Conservation (phyloP, 2,888 invertebrate genomes). For the Drosophila histrio region DNA sequence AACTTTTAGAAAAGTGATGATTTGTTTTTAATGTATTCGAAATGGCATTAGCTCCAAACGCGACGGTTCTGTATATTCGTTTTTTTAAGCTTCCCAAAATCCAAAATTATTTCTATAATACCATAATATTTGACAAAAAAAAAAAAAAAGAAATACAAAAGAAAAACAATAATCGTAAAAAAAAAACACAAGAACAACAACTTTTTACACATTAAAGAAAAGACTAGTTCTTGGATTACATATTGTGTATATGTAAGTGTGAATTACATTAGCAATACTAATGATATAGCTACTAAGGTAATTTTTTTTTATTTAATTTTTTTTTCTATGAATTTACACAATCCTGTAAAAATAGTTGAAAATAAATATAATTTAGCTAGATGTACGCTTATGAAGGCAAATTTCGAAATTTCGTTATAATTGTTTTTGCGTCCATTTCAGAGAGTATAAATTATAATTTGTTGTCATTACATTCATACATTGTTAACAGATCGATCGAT, state of each 20-base stretch:
- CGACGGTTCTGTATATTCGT: slow-evolving; percentile 1
- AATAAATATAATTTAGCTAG: slow-evolving; percentile 79
- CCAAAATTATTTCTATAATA: slow-evolving; percentile 11
- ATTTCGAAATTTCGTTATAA: slow-evolving; percentile 23
- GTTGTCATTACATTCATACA: background rate
- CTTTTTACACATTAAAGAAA: background rate
- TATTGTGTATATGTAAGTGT: slow-evolving; percentile 42
- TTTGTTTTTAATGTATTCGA: slow-evolving; percentile 58
- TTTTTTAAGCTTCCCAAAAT: slow-evolving; percentile 25
- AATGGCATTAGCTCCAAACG: slow-evolving; percentile 3
- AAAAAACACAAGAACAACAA: background rate
- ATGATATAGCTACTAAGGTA: slow-evolving; percentile 62
- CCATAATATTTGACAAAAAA: slow-evolving; percentile 13
- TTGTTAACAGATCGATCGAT: background rate
- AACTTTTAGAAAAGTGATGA: slow-evolving; percentile 72
- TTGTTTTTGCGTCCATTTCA: slow-evolving; percentile 30
- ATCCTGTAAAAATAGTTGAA: slow-evolving; percentile 79
- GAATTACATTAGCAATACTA: slow-evolving; percentile 63
- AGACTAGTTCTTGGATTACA: slow-evolving; percentile 39
- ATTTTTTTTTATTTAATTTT: slow-evolving; percentile 58
- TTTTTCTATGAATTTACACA: slow-evolving; percentile 72
- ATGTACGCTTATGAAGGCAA: slow-evolving; percentile 66
- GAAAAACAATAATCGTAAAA: background rate
- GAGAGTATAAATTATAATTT: slow-evolving; percentile 7
- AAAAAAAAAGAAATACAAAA: slow-evolving; percentile 1